Evolutionary conservation across 2,797 vertebrate species (phyloP), one percentile per base, ranked within the genome.

Genomic region (Gallinago nigripennis): DNA sequence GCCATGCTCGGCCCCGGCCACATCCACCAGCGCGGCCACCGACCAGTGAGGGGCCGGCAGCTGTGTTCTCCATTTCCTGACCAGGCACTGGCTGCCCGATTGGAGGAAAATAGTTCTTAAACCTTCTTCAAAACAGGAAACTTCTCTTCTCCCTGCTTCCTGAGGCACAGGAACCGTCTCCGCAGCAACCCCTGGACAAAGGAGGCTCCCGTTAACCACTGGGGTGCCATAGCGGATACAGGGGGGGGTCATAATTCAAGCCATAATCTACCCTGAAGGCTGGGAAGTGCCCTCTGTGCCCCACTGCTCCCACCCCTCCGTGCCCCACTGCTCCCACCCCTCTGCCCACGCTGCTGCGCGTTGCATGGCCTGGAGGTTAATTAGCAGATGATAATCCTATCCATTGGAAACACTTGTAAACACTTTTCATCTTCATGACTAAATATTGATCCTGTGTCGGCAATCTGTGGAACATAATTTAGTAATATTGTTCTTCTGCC

Each of bases 121-220:
- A 97, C 98, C 98, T 98, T 98, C 98, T 99, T 98, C 99, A 99
- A 99, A 99, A 99, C 99, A 99, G 99, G 99, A 99, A 99, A 98
- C 98, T 98, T 98, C 97, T 98, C 95, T 95, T 95, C 98, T 99
- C 99, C 98, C 98, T 98, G 98, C 98, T 99, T 99, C 99, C 99
- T 99, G 99, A 98, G 98, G 98, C 98, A 98, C 98, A 99, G 98
- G 98, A 99, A 98, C 98, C 93, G 97, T 99, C 99, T 98, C 99
- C 98, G 97, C 98, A 99, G 98, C 99, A 99, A 99, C 99, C 98
- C 71, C 88, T 98, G 98, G 98, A 98, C 98, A 99, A 98, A 98
- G 98, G 98, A 98, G 97, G 97, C 94, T 94, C 77, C 37, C 95
- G 88, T 99, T 99, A 99, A 99, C 98, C 98, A 97, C 98, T 98